phyloP scores from a whole-genome alignment of 2,113 vertebrate genomes.

The Corydoras sp. region DNA sequence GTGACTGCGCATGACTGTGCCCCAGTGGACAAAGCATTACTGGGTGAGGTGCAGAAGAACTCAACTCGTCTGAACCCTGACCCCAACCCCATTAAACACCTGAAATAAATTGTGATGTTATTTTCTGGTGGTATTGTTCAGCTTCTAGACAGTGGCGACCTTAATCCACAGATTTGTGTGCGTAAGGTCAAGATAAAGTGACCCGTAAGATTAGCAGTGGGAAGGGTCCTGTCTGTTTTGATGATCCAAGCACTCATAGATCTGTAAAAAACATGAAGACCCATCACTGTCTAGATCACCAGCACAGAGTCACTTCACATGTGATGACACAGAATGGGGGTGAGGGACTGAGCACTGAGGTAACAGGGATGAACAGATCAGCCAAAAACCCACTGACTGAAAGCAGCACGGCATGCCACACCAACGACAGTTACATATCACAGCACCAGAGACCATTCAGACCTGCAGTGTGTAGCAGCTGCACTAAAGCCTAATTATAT shows the following conservation, averaged over 20 bases:
- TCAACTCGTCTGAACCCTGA: no score
- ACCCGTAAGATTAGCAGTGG: constrained; percentile 40
- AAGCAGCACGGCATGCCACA: constrained; percentile 30
- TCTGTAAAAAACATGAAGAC: constrained; percentile 12
- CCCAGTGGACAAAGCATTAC: no score
- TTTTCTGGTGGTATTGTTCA: neutral
- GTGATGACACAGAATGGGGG: constrained; percentile 36
- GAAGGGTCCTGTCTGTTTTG: constrained; percentile 38
- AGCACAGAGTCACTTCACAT: constrained; percentile 38
- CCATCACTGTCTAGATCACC: constrained; percentile 42
- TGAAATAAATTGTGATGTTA: no score
- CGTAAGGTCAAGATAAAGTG: constrained; percentile 26
- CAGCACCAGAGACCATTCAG: constrained; percentile 6
- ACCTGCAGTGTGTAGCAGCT: neutral
- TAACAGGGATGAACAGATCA: constrained; percentile 15
- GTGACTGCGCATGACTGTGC: no score
- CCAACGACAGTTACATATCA: constrained; percentile 1
- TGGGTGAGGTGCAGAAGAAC: no score
- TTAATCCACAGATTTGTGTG: constrained; percentile 23
- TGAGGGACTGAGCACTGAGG: constrained; percentile 10
- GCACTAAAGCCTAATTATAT: no score
- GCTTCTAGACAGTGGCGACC: neutral
- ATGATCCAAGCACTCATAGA: constrained; percentile 40
- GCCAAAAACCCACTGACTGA: constrained; percentile 25
- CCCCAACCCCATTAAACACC: no score